A percentile compares a stretch with the other conserved stretches of the same genome.
These are phyloP conservation scores for Seira sanloemensis DNA, from an alignment of 2,888 invertebrate species.

Conservation along the genomic window DNA sequence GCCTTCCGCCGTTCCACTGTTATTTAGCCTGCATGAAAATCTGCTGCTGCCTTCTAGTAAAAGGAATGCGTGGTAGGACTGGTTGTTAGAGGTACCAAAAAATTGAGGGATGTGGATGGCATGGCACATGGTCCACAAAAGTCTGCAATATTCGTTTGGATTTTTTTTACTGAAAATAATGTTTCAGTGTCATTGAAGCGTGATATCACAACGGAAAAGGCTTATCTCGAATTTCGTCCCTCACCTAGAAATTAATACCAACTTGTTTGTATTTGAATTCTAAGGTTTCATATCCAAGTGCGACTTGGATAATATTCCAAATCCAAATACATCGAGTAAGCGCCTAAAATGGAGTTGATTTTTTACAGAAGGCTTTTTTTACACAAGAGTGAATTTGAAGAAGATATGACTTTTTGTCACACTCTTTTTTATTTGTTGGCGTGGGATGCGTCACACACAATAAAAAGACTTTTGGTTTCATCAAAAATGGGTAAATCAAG, in stretches of 20 bases:
- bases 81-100: neutral
- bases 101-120: neutral
- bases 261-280: neutral
- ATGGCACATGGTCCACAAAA: neutral
- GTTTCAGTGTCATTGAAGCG: neutral
- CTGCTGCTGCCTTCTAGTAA: no score
- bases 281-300: no score
- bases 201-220: neutral
- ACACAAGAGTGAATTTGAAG: no score
- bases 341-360: no score
- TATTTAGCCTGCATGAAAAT: no score
- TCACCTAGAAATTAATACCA: neutral
- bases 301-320: no score
- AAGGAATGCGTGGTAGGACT: no score
- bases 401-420: no score
- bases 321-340: no score
- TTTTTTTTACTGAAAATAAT: neutral
- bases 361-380: no score
- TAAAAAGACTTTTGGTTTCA: neutral
- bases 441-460: constrained; percentile 3
- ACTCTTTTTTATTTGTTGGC: neutral
- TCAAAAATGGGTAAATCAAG: no score
- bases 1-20: no score
- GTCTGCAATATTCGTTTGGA: neutral
- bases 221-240: neutral